Conservation (phyloP, 2,113 vertebrate genomes). For the Bubo blakistoni region DNA sequence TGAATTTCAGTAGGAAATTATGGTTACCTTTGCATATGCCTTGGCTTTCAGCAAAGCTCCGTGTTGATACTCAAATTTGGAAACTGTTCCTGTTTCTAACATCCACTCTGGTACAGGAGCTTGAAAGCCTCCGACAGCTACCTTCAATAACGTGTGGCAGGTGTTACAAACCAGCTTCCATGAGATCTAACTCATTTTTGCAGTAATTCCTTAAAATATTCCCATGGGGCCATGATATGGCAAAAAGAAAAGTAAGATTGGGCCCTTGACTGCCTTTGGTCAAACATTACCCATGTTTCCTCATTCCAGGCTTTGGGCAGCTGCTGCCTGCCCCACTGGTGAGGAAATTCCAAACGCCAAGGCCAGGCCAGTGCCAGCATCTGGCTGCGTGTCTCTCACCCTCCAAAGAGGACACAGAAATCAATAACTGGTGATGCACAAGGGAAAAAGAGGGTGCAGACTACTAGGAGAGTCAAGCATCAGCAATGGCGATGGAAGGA, state of each 20-base stretch:
- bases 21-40: not conserved
- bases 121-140: not conserved
- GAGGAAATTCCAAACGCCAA: not conserved
- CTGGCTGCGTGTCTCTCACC: not conserved
- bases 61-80: not conserved
- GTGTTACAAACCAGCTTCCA: not conserved
- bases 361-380: not conserved
- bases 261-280: not conserved
- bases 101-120: not conserved
- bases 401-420: not conserved
- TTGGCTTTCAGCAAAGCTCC: not conserved
- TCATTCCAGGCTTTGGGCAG: not conserved
- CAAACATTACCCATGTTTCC: not conserved
- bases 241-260: not conserved
- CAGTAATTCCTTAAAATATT: not conserved
- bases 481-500: not conserved
- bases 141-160: not conserved
- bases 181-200: not conserved
- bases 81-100: not conserved
- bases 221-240: not conserved
- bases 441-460: not conserved
- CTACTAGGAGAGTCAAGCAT: not conserved
- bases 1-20: not conserved
- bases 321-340: not conserved
- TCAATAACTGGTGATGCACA: not conserved